Evolutionary conservation across 2,113 vertebrate genomes (phyloP), one percentile per base, ranked within the genome.

Genomic region (Arothron firmamentum): DNA sequence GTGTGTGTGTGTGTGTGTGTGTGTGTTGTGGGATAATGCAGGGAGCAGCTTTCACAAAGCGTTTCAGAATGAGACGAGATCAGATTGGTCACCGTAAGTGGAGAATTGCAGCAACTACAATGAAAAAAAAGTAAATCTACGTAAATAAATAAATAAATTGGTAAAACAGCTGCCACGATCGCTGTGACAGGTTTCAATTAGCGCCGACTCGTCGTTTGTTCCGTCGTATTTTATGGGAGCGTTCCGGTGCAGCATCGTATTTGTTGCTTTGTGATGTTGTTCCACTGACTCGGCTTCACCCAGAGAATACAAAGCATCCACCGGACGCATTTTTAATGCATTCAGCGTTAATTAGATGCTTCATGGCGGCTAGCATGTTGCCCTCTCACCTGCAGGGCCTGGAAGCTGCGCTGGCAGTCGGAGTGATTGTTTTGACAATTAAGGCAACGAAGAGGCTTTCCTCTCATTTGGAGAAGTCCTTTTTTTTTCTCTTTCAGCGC

Each of bases 271-370:
- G 18, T 10, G 34, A 48, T 53, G 34, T 34, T 53, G 13, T 2
- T 38, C 52, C 48, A 64, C 15, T 41, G 46, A 31, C 38, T 42
- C 47, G 2, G 15, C 17, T 56, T 31, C 16, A 52, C 65, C n/a
- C 5, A 14, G 51, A 11, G 6, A 67, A 63, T 53, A 55, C 31
- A 75, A 68, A 65, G 54, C 59, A 54, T 18, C 45, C 17, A 12
- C 34, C 42, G 49, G 64, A 54, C 52, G 53, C 47, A 59, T 69
- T 81, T 72, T 54, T 62, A 71, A 74, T 70, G 57, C 57, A 16
- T 55, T 77, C 34, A 34, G 15, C 53, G 61, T 63, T 78, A 81
- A 78, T 80, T 65, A 73, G 69, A 72, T 72, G 70, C 74, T 80
- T 76, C 62, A 68, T 78, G 58, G 54, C 58, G 4, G 48, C 65